Conservation (phyloP, 2,888 invertebrate species). For the Euphydryas editha region DNA sequence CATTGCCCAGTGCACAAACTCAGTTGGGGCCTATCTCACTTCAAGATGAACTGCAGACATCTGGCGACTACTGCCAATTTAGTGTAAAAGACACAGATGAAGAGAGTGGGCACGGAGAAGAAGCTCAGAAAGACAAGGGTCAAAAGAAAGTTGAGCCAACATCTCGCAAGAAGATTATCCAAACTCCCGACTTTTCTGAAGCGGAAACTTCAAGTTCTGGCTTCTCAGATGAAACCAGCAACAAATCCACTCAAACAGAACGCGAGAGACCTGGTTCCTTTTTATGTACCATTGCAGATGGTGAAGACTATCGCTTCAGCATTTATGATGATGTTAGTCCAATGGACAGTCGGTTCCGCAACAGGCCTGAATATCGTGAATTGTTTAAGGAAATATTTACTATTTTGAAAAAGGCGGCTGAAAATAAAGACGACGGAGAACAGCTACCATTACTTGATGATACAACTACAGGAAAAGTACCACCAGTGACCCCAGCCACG, state of each 20-base stretch:
- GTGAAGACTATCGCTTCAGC: constrained; percentile 93
- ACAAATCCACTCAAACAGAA: constrained; percentile 93
- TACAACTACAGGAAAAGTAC: constrained; percentile 83
- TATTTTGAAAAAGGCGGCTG: constrained; percentile 92
- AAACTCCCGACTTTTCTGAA: constrained; percentile 93
- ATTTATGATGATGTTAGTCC: constrained; percentile 92
- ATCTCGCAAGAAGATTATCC: constrained; percentile 84
- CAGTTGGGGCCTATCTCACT: constrained; percentile 80
- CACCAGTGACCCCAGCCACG: constrained; percentile 87
- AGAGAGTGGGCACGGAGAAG: constrained; percentile 85
- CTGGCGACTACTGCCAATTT: constrained; percentile 87
- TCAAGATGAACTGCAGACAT: constrained; percentile 90
- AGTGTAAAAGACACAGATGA: constrained; percentile 86
- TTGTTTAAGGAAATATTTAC: constrained; percentile 93
- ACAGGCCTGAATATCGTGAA: constrained; percentile 91
- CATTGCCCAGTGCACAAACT: constrained; percentile 58
- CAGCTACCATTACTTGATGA: constrained; percentile 89
- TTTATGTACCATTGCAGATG: constrained; percentile 92
- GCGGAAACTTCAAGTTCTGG: constrained; percentile 94
- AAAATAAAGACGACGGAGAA: constrained; percentile 91
- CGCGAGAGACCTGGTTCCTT: constrained; percentile 90
- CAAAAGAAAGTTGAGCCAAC: constrained; percentile 71
- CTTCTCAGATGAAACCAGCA: constrained; percentile 92
- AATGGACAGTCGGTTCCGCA: constrained; percentile 91
- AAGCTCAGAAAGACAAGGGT: constrained; percentile 75